Evolutionary conservation across 2,888 invertebrate genomes (phyloP).

Genomic region (Meganola albula): DNA sequence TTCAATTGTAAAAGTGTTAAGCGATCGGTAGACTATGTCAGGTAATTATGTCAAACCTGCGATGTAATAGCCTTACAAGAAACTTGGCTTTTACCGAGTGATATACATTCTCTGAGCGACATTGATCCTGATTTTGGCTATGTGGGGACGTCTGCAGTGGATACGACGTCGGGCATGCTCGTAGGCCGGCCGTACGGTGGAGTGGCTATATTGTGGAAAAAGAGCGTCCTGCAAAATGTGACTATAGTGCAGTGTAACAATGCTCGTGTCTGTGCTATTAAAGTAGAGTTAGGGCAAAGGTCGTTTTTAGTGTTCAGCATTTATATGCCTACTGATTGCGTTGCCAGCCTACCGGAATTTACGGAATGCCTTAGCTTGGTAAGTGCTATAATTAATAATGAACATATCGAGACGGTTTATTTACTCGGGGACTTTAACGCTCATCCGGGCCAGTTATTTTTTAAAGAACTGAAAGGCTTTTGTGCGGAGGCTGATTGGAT

Average conservation of each 20-base stretch:
- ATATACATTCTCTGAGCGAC: background rate
- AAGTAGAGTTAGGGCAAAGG: background rate
- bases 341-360: background rate
- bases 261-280: slow-evolving; percentile 7
- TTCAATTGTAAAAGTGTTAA: background rate
- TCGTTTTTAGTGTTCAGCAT: background rate
- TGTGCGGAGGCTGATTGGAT: slow-evolving; percentile 18
- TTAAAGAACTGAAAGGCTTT: slow-evolving; percentile 13
- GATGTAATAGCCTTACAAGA: background rate
- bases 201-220: background rate
- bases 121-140: too few species aligned
- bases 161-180: background rate
- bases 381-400: background rate
- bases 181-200: background rate
- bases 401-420: too few species aligned
- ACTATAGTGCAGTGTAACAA: background rate
- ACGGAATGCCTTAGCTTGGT: background rate
- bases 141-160: background rate
- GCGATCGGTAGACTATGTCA: background rate
- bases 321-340: background rate
- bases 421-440: too few species aligned
- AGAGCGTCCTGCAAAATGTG: background rate
- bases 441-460: slow-evolving; percentile 18
- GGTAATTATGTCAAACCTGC: background rate
- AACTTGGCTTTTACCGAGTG: background rate